These are phyloP conservation scores for Sceloporus undulatus DNA, from an alignment of 2,113 vertebrate genomes.

Conservation along the genomic window DNA sequence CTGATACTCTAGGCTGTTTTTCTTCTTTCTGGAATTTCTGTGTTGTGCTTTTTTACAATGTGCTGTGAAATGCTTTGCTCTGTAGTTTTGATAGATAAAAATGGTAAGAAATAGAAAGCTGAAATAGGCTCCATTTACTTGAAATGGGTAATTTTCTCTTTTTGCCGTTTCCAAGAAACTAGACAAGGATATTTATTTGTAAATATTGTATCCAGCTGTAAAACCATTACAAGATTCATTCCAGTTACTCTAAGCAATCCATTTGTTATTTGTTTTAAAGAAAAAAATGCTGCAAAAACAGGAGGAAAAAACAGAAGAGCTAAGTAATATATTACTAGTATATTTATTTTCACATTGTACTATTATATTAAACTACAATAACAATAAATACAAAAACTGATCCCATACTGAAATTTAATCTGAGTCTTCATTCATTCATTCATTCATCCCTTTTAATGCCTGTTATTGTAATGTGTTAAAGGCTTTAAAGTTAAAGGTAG, in stretches of 20 bases:
- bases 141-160: constrained; percentile 10
- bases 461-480: too few species aligned
- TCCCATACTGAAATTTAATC: background rate
- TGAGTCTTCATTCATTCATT: too few species aligned
- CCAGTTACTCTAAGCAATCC: background rate
- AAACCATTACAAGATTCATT: background rate
- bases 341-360: background rate
- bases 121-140: background rate
- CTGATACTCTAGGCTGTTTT: background rate
- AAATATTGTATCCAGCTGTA: background rate
- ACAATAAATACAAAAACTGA: background rate
- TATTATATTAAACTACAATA: background rate
- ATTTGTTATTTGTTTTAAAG: background rate
- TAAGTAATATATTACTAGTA: background rate
- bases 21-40: constrained; percentile 11
- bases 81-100: constrained; percentile 2
- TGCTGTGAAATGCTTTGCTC: background rate
- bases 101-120: fast-evolving
- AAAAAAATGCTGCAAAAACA: background rate
- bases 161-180: background rate
- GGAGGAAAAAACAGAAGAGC: background rate
- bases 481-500: background rate
- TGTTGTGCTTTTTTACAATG: background rate
- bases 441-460: too few species aligned
- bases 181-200: background rate